A percentile compares a stretch with the other conserved stretches of the same genome.
phyloP scores from a whole-genome alignment of 2,888 invertebrate species.

The Asteroscopus sphinx region DNA sequence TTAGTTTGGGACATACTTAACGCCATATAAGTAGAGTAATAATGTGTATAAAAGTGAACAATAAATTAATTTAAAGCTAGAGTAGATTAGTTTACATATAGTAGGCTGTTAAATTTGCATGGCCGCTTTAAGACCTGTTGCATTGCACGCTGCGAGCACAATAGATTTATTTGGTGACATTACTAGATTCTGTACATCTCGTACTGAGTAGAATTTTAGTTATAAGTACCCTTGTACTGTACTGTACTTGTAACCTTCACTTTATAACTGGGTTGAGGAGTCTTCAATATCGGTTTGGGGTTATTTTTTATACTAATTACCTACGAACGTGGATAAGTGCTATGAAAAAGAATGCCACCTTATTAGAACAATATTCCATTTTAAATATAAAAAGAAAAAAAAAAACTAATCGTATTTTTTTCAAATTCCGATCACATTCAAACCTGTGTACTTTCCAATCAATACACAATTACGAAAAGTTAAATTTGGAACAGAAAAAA shows the following conservation, averaged over 20 bases:
- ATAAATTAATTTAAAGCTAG: constrained; percentile 37
- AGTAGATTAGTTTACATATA: constrained; percentile 45
- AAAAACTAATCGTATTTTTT: too few species aligned
- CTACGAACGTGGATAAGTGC: too few species aligned
- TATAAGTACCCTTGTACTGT: not conserved
- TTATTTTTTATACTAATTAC: too few species aligned
- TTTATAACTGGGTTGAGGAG: too few species aligned
- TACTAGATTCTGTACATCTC: constrained; percentile 34
- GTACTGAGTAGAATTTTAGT: constrained; percentile 10
- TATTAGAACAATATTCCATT: not conserved
- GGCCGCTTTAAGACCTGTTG: constrained; percentile 55
- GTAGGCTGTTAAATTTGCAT: constrained; percentile 58
- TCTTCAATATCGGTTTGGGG: too few species aligned
- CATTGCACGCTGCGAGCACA: constrained; percentile 32
- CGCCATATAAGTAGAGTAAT: not conserved
- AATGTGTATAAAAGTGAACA: constrained; percentile 18
- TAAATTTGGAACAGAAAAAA: constrained; percentile 4
- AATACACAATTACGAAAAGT: constrained; percentile 18
- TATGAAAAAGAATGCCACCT: too few species aligned
- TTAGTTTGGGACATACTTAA: too few species aligned
- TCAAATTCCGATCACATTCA: constrained; percentile 1
- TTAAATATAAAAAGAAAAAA: not conserved
- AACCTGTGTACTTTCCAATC: not conserved
- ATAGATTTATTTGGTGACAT: constrained; percentile 55
- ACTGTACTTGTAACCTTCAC: too few species aligned